Conservation (phyloP, 2,888 invertebrate genomes). For the Prenolepis imparis region DNA sequence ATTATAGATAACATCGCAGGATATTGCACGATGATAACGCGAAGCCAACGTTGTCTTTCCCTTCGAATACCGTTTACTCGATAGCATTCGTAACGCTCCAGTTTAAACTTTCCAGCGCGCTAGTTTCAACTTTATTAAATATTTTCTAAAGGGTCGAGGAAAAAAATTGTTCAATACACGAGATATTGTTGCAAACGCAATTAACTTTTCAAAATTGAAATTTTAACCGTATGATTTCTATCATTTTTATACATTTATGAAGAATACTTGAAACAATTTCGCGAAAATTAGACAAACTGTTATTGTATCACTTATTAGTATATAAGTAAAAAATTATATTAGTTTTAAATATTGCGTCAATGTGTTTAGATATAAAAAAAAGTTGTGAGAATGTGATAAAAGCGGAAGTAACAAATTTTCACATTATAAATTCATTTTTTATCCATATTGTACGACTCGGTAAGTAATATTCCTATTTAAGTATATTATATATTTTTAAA, state of each 20-base stretch:
- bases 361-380: neutral
- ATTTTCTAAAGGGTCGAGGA: neutral
- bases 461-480: neutral
- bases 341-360: neutral
- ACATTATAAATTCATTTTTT: neutral
- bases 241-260: neutral
- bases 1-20: slow-evolving; percentile 47
- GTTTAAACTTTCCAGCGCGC: neutral
- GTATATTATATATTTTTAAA: neutral
- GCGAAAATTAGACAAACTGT: neutral
- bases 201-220: neutral
- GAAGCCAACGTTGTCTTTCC: slow-evolving; percentile 36
- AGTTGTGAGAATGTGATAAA: neutral
- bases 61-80: slow-evolving; percentile 18
- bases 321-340: neutral
- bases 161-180: slow-evolving; percentile 19
- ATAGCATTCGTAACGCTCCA: neutral
- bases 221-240: neutral
- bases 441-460: neutral
- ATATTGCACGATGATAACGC: slow-evolving; percentile 39
- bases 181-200: neutral
- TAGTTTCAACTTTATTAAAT: slow-evolving; percentile 19
- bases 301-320: neutral
- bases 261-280: slow-evolving; percentile 9
- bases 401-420: neutral